A percentile compares a stretch with the other conserved stretches of the same genome.
Evolutionary conservation across 1,140 invertebrate species (phyloP).

Genomic region (Limonius californicus): DNA sequence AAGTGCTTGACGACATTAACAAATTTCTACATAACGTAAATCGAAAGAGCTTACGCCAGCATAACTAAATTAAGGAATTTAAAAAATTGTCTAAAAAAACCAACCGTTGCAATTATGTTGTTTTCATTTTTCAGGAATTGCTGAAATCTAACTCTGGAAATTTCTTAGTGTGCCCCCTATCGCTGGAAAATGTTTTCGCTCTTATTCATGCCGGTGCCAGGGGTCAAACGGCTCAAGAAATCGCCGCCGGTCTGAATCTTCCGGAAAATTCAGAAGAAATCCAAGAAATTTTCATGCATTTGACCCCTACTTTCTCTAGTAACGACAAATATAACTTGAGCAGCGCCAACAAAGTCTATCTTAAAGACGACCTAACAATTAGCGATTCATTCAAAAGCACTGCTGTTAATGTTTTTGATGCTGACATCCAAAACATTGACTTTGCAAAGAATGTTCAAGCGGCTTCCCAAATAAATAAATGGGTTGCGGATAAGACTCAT

Average conservation of each 20-base stretch:
- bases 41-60: too few species aligned
- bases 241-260: constrained; percentile 39
- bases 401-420: constrained; percentile 51
- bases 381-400: constrained; percentile 10
- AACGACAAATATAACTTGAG: constrained; percentile 27
- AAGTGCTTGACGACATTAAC: too few species aligned
- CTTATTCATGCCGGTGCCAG: constrained; percentile 50
- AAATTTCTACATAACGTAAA: too few species aligned
- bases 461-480: background rate
- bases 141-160: constrained; percentile 30
- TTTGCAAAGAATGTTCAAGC: constrained; percentile 45
- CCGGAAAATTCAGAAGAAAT: constrained; percentile 42
- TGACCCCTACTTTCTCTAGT: constrained; percentile 23
- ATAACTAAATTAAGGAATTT: too few species aligned
- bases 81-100: too few species aligned
- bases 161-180: constrained; percentile 46
- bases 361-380: constrained; percentile 49
- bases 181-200: constrained; percentile 46
- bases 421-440: constrained; percentile 53
- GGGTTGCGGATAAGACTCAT: background rate
- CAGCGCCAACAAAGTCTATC: constrained; percentile 43
- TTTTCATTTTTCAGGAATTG: background rate
- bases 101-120: too few species aligned
- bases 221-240: constrained; percentile 53
- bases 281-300: constrained; percentile 17